Base-by-base conservation (phyloP, 2,113 vertebrate genomes). In the Scomber japonicus region DNA sequence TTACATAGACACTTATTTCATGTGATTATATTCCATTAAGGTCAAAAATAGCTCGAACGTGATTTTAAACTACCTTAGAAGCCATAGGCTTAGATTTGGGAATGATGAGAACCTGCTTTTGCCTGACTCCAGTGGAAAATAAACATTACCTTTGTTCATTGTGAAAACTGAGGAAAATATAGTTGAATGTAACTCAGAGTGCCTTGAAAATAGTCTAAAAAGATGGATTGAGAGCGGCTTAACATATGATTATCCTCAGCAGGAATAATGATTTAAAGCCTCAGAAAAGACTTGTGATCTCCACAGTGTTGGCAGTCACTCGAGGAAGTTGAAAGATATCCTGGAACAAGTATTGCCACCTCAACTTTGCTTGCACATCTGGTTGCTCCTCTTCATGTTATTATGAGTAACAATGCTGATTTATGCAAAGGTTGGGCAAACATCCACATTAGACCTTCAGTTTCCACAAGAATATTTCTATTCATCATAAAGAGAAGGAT, bases 341-440 rank as follows among this genome's bases (percentile, higher is more conserved):
- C 75, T 84, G 85, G 85, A 85, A 81, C 83, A 81, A 61, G 70
- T 78, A 71, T 61, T 55, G 61, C 65, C 71, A 84, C 64, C 44
- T 74, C 60, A 2, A 63, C 67, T 64, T 57, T 68, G 56, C 46
- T 59, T 78, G 40, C 35, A 88, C 86, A 91, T 91, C 84, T 88
- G 90, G 84, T 50, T 67, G 74, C 70, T 85, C 45, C 60, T 90
- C 69, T 71, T 85, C 71, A 75, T 67, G 71, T 88, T 77, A 83
- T 84, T 67, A 19, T 70, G 75, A 86, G n/a, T 78, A 83, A 77
- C 54, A 74, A 45, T 61, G 50, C 0, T 87, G 84, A 88, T 87
- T 81, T 81, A 88, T 77, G 74, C 61, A 82, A 80, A 80, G 51
- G 59, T 69, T 35, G 30, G 81, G 75, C 82, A 69, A 65, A 73